Evolutionary conservation across 1,140 invertebrate species (phyloP), one percentile per base, ranked within the genome.

Genomic region (Heliconius melpomene): DNA sequence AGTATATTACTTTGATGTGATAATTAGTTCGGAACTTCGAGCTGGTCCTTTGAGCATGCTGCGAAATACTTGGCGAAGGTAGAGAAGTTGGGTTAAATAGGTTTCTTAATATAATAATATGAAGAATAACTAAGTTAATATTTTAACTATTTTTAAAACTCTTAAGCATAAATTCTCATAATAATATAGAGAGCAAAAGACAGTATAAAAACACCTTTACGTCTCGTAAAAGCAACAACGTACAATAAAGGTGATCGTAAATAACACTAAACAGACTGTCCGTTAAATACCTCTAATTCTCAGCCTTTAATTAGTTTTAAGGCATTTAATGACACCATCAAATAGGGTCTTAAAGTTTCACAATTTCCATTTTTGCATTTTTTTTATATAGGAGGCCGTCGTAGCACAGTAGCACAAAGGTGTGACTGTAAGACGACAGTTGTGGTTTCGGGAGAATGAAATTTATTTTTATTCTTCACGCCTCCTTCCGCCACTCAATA

Each of bases 271-370:
- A 66, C 60, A 66, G 26, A 29, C 26, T 60, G n/a, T 29, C 60
- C 26, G 26, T 23, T 66, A 29, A 66, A 74, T 50, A 29, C 73
- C 1, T 66, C 36, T 18, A 26, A 32, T 76, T 20, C 50, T 76
- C 36, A 23, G 26, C n/a, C 57, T 66, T 76, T 66, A 40, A 76
- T 76, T 76, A 76, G 32, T 76, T 66, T 76, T 26, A 32, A 66
- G 32, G 7, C 13, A 40, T 20, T 76, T 76, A 76, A 76, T 20
- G 36, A 50, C 23, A 50, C 75, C 38, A 46, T 71, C 40, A 77
- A 72, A 26, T 3, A 9, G 16, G 3, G 1, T 54, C 60, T 40
- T 76, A 46, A 70, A 38, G 32, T 40, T 60, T 26, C 13, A 77
- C 66, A 36, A 50, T 77, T 77, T 54, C 40, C 13, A 26, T 77